Conservation (phyloP, 2,888 invertebrate species). For the Molorchus minor region DNA sequence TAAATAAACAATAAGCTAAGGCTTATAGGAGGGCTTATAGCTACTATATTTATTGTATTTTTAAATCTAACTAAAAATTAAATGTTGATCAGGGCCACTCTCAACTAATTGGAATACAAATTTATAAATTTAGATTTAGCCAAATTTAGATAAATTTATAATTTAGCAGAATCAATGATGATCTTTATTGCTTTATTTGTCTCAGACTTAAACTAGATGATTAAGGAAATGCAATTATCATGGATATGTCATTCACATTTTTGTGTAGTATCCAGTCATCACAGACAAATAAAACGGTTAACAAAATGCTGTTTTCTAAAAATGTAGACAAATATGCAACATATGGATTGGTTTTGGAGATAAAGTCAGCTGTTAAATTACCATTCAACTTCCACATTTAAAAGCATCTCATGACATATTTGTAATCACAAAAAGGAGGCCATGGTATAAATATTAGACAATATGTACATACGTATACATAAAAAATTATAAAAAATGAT, state of each 20-base stretch:
- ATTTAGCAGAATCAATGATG: no score
- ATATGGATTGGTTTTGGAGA: no score
- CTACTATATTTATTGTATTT: no score
- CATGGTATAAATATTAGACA: not conserved
- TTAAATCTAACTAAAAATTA: no score
- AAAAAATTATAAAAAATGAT: not conserved
- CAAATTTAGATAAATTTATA: no score
- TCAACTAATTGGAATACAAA: no score
- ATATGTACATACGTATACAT: not conserved
- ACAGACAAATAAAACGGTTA: conserved; percentile 37
- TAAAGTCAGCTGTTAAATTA: no score
- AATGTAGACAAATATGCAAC: no score
- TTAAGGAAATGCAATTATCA: conserved; percentile 52
- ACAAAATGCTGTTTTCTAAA: conserved; percentile 10
- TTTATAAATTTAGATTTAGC: no score
- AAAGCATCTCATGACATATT: not conserved
- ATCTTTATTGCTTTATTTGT: conserved; percentile 31
- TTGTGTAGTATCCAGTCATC: conserved; percentile 50
- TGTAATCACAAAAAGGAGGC: not conserved
- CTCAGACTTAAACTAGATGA: conserved; percentile 61
- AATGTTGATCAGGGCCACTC: no score
- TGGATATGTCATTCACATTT: conserved; percentile 28
- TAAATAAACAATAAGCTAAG: no score
- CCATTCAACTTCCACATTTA: not conserved
- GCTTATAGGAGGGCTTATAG: no score